A percentile compares a stretch with the other conserved stretches of the same genome.
phyloP scores from a whole-genome alignment of 2,113 vertebrate species.

The Prunella himalayana region DNA sequence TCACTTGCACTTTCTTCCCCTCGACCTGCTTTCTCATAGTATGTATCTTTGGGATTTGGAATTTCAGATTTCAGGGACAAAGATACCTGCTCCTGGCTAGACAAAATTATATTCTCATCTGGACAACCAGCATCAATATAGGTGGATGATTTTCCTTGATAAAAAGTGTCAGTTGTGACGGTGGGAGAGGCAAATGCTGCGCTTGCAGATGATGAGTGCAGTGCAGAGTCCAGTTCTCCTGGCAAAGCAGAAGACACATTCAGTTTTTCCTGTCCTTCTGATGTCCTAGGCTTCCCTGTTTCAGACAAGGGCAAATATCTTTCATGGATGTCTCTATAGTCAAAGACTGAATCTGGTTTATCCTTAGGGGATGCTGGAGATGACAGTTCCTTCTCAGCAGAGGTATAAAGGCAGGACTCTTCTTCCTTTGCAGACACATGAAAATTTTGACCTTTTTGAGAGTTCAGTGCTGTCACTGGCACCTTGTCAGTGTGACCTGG shows the following conservation, averaged over 20 bases:
- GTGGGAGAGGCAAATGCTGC: slow-evolving; percentile 33
- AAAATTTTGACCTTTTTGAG: slow-evolving; percentile 51
- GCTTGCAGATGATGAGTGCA: slow-evolving; percentile 26
- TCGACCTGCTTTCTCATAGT: slow-evolving; percentile 68
- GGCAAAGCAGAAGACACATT: slow-evolving; percentile 45
- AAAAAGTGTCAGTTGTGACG: background rate
- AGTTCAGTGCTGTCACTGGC: background rate
- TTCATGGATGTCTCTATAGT: slow-evolving; percentile 59
- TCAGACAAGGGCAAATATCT: background rate
- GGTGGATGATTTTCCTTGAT: background rate
- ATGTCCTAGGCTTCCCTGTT: background rate
- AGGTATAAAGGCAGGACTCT: slow-evolving; percentile 67
- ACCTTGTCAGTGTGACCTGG: slow-evolving; percentile 45
- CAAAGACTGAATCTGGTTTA: slow-evolving; percentile 60
- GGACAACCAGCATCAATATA: background rate
- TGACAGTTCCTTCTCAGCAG: slow-evolving; percentile 77
- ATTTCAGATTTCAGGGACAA: slow-evolving; percentile 50
- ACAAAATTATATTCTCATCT: slow-evolving; percentile 74
- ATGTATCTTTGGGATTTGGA: background rate
- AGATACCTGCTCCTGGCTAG: slow-evolving; percentile 41
- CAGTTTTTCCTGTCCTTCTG: slow-evolving; percentile 41
- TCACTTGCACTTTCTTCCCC: slow-evolving; percentile 76
- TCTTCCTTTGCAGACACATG: slow-evolving; percentile 75
- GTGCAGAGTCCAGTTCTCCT: slow-evolving; percentile 11
- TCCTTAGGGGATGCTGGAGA: slow-evolving; percentile 70